Conservation (phyloP, 2,797 vertebrate species). For the Bradypodion pumilum region DNA sequence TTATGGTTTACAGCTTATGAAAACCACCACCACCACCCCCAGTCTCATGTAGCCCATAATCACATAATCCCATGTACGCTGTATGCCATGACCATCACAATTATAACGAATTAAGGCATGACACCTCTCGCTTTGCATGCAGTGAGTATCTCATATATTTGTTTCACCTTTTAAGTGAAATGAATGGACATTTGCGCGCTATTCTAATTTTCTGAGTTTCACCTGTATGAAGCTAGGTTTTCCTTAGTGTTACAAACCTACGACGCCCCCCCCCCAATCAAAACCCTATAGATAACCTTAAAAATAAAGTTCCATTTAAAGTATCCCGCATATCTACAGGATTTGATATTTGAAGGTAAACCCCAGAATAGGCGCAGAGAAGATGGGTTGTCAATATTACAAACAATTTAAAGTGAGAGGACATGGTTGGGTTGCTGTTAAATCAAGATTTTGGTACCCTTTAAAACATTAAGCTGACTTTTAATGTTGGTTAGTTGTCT, state of each 20-base stretch:
- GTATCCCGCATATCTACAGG: not conserved
- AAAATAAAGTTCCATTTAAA: not conserved
- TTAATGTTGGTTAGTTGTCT: conserved; percentile 42
- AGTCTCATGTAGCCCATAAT: no score
- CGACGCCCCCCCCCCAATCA: no score
- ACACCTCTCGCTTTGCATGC: no score
- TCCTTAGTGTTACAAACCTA: not conserved
- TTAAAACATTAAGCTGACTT: not conserved
- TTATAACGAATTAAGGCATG: no score
- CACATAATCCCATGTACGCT: no score
- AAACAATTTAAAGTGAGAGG: not conserved
- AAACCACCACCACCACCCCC: no score
- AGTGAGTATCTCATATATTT: no score
- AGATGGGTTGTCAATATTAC: not conserved
- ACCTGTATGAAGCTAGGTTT: not conserved
- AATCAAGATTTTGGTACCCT: conserved; percentile 15
- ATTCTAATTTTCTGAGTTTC: no score
- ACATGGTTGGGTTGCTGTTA: conserved; percentile 16
- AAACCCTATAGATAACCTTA: not conserved
- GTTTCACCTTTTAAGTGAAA: no score
- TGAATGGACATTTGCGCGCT: no score
- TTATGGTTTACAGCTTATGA: no score
- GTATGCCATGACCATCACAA: no score
- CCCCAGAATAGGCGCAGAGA: not conserved
- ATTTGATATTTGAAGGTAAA: conserved; percentile 1